Evolutionary conservation across 2,888 invertebrate species (phyloP).

Genomic region (Stenichneumon culpator): DNA sequence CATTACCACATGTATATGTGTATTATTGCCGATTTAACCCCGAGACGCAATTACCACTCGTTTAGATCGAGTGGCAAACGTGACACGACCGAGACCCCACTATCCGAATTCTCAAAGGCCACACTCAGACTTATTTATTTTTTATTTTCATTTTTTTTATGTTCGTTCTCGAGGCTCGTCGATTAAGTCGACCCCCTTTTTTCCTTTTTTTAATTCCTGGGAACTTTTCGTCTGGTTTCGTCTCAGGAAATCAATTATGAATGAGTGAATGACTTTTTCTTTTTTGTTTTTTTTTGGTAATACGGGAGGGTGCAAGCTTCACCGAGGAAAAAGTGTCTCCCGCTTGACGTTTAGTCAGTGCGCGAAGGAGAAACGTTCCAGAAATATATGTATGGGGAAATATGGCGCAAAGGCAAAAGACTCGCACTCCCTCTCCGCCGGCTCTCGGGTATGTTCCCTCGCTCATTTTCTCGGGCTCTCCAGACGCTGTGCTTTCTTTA

Average conservation of each 20-base stretch:
- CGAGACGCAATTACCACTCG: constrained; percentile 68
- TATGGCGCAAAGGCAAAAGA: constrained; percentile 61
- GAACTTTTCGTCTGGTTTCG: constrained; percentile 25
- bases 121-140: constrained; percentile 60
- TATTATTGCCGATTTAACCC: constrained; percentile 66
- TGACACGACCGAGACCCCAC: constrained; percentile 55
- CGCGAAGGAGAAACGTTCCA: constrained; percentile 53
- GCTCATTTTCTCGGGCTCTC: constrained; percentile 48
- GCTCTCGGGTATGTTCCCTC: constrained; percentile 17
- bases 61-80: constrained; percentile 64
- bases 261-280: constrained; percentile 25
- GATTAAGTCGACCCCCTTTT: constrained; percentile 29
- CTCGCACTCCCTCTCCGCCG: constrained; percentile 46
- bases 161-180: constrained; percentile 27
- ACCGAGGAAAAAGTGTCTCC: constrained; percentile 35
- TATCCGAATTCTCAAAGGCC: constrained; percentile 67
- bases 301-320: neutral
- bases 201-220: constrained; percentile 25
- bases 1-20: constrained; percentile 1
- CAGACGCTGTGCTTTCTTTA: constrained; percentile 42
- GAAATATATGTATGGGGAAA: constrained; percentile 62
- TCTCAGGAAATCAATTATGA: constrained; percentile 50
- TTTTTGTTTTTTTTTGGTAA: constrained; percentile 22
- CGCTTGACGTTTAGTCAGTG: constrained; percentile 54
- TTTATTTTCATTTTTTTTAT: constrained; percentile 18